Evolutionary conservation across 2,113 vertebrate genomes (phyloP).

Genomic region (Speoplatyrhinus poulsoni): DNA sequence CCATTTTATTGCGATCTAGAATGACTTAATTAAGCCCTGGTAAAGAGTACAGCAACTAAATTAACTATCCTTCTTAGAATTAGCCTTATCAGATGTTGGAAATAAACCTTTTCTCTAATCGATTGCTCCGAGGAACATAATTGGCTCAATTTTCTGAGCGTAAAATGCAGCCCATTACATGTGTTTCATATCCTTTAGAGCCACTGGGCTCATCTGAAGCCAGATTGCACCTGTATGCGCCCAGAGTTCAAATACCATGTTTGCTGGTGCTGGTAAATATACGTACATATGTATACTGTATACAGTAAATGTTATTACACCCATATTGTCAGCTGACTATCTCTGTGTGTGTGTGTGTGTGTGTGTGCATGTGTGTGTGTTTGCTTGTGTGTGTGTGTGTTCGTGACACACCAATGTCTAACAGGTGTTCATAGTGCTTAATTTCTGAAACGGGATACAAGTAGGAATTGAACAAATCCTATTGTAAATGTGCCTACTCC

Average conservation of each 20-base stretch:
- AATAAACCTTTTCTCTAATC: constrained; percentile 29
- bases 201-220: constrained; percentile 25
- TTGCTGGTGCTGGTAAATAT: constrained; percentile 30
- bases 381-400: constrained; percentile 13
- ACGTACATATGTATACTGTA: constrained; percentile 12
- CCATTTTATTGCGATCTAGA: constrained; percentile 48
- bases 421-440: constrained; percentile 28
- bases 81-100: constrained; percentile 36
- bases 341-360: constrained; percentile 13
- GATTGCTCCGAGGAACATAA: constrained; percentile 9
- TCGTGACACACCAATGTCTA: constrained; percentile 28
- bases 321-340: constrained; percentile 1
- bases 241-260: background rate
- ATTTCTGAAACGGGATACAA: constrained; percentile 62
- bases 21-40: constrained; percentile 42
- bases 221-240: constrained; percentile 16
- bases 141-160: background rate
- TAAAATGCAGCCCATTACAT: constrained; percentile 10
- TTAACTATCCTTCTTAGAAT: constrained; percentile 37
- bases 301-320: no score
- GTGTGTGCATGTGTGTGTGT: constrained; percentile 9
- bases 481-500: constrained; percentile 68
- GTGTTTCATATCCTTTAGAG: constrained; percentile 13
- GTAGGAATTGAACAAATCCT: constrained; percentile 68
- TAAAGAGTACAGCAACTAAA: constrained; percentile 50